Evolutionary conservation across 2,888 invertebrate genomes (phyloP).

Genomic region (Leptopilina syphax): DNA sequence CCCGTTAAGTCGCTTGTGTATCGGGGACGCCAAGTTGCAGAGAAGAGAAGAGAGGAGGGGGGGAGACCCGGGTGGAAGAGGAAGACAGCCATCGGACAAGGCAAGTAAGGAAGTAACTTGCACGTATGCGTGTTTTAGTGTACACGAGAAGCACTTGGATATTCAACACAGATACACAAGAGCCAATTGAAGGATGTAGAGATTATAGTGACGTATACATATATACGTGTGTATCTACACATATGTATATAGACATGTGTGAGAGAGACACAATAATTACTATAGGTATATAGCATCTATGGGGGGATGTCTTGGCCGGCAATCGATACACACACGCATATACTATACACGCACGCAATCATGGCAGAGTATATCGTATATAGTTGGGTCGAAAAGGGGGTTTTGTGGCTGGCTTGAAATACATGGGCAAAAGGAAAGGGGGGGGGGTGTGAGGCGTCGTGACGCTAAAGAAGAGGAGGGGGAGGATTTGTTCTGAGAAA

Average conservation of each 20-base stretch:
- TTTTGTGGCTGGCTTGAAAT: not conserved
- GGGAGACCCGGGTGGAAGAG: too few species aligned
- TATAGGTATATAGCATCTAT: conserved; percentile 56
- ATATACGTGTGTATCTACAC: not conserved
- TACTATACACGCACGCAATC: conserved; percentile 44
- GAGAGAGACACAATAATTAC: conserved; percentile 73
- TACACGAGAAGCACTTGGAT: conserved; percentile 24
- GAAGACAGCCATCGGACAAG: conserved; percentile 66
- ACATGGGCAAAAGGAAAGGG: not conserved
- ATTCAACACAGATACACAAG: conserved; percentile 43
- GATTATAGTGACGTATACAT: conserved; percentile 64
- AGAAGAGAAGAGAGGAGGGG: too few species aligned
- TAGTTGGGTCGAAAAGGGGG: not conserved
- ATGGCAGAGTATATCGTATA: conserved; percentile 9
- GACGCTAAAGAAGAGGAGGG: conserved; percentile 4
- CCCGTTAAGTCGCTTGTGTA: conserved; percentile 70
- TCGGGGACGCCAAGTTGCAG: conserved; percentile 43
- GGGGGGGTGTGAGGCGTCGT: not conserved
- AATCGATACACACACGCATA: conserved; percentile 74
- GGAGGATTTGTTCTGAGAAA: conserved; percentile 36
- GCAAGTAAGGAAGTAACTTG: conserved; percentile 65
- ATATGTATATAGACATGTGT: conserved; percentile 66
- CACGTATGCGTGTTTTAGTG: conserved; percentile 48
- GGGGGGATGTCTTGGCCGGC: conserved; percentile 70
- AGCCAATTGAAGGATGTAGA: conserved; percentile 49